Evolutionary conservation across 2,113 vertebrate species (phyloP).

Genomic region (Eolophus roseicapilla): DNA sequence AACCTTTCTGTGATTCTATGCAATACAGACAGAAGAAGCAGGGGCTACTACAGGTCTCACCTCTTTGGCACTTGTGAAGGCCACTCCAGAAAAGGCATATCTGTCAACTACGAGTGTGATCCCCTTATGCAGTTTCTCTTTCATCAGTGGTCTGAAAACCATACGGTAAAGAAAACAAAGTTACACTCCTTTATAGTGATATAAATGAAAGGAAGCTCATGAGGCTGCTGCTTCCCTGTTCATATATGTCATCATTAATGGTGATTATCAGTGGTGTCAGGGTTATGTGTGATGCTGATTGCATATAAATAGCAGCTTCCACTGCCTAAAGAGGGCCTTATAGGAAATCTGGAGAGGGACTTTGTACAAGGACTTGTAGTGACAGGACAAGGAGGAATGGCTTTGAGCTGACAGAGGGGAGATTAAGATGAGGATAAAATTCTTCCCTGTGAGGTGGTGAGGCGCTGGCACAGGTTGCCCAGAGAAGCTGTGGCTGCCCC

Average conservation of each 20-base stretch:
- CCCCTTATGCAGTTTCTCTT: constrained; percentile 85
- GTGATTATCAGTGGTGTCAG: neutral
- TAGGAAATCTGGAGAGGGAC: neutral
- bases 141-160: constrained; percentile 72
- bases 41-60: constrained; percentile 28
- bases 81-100: constrained; percentile 94
- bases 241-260: accelerated
- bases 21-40: neutral
- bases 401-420: neutral
- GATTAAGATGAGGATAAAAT: neutral
- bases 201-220: neutral
- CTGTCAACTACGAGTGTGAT: constrained; percentile 88
- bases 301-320: neutral
- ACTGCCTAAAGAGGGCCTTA: neutral
- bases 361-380: neutral
- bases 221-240: neutral
- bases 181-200: neutral
- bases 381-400: neutral
- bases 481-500: neutral
- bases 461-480: neutral
- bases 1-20: neutral
- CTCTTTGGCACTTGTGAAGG: constrained; percentile 91
- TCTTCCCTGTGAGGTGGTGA: neutral
- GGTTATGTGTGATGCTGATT: neutral
- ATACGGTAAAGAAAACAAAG: neutral